Evolutionary conservation across 1,140 invertebrate species (phyloP).

Genomic region (Macrotrachela quadricornifera): DNA sequence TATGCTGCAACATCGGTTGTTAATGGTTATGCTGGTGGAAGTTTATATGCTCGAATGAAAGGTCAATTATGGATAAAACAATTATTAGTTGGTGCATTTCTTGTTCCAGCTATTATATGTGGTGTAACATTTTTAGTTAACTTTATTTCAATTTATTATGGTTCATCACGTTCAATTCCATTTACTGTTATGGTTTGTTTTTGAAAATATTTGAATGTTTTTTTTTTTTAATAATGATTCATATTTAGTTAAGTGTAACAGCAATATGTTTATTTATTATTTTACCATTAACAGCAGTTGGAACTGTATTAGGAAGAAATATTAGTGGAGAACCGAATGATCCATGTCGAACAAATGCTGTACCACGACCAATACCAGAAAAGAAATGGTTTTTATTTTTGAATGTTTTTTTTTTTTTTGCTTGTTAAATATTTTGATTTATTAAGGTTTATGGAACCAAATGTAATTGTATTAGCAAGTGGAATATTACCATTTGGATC

Average conservation of each 20-base stretch:
- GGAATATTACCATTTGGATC: constrained; percentile 95
- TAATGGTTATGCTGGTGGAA: constrained; percentile 92
- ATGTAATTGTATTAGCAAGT: constrained; percentile 75
- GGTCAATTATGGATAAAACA: constrained; percentile 68
- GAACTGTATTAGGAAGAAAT: constrained; percentile 72
- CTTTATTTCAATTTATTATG: constrained; percentile 97
- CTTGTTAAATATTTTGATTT: too few relatives aligned
- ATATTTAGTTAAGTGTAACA: constrained; percentile 62
- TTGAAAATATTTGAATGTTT: too few relatives aligned
- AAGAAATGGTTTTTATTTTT: constrained; percentile 64
- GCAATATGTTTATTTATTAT: constrained; percentile 96
- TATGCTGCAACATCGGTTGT: constrained; percentile 88
- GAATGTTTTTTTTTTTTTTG: too few relatives aligned
- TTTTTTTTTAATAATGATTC: too few relatives aligned
- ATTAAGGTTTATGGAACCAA: constrained; percentile 57
- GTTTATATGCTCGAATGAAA: constrained; percentile 79
- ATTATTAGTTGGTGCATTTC: constrained; percentile 79
- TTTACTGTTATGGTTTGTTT: constrained; percentile 74
- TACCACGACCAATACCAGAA: constrained; percentile 92
- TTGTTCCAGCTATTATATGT: constrained; percentile 72
- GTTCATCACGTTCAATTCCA: constrained; percentile 88
- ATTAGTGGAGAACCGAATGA: constrained; percentile 83
- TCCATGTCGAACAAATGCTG: constrained; percentile 91
- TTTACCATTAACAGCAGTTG: constrained; percentile 74
- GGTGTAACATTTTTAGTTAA: constrained; percentile 94